Evolutionary conservation across 2,113 vertebrate species (phyloP), one percentile per base, ranked within the genome.

Genomic region (Cranoglanis bouderius): DNA sequence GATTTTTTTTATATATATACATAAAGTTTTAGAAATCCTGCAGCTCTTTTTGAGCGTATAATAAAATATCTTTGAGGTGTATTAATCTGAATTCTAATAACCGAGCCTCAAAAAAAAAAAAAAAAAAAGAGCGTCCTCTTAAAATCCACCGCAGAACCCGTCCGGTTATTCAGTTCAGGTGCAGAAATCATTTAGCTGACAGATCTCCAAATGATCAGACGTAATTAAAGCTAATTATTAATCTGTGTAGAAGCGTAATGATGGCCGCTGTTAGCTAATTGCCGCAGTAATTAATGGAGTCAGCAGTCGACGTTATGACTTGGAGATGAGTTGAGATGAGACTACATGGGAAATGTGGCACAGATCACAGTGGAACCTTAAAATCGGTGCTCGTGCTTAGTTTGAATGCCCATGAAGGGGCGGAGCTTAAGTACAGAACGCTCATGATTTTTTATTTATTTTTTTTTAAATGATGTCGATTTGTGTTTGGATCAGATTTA

Each of bases 31-130:
- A 38, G 12, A 83, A 83, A 61, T 61, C 35, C 35, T 61, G 55
- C 81, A 35, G 55, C 81, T 82, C 5, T 38, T 43, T 35, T 83
- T 61, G 81, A 61, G 81, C 21, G 6, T 38, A 83, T 83, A 83
- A 83, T 83, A 83, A 61, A 83, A 83, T 83, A 83, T 83, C 81
- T 61, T 83, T 38, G 81, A 61, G 81, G 55, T 40, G 81, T 43
- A 83, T 83, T 83, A 83, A 83, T 83, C 55, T 83, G 55, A 61
- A 83, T 83, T 83, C 55, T 61, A 83, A 61, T 43, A 61, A 43
- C 53, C 81, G 9, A 59, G 35, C 35, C 8, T 13, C 2, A 13
- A 14, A 61, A 61, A 29, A 24, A 32, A 3, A 4, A 16, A 26
- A 82, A 3, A 77, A 46, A 29, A 24, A 32, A 3, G 12, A 16